Percentiles rank a stretch among this genome's conserved stretches.
Evolutionary conservation across 2,888 invertebrate species (phyloP).

Genomic region (Chalcis sispes): DNA sequence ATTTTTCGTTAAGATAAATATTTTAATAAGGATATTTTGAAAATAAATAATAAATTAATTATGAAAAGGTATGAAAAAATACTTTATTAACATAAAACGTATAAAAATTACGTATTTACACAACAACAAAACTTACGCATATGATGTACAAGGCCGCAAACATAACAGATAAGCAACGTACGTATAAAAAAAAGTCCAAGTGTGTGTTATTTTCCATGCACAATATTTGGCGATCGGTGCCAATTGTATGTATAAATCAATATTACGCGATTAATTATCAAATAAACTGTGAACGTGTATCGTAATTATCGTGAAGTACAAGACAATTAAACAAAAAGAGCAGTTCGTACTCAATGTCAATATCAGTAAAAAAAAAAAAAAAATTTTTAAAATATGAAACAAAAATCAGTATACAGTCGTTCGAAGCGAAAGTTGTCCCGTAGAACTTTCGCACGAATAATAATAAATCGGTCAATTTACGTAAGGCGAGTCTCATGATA

Average conservation of each 20-base stretch:
- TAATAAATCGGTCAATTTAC: neutral
- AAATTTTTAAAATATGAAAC: neutral
- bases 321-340: neutral
- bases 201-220: neutral
- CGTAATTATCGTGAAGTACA: neutral
- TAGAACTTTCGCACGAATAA: neutral
- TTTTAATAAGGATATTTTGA: no score
- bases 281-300: neutral
- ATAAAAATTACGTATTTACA: slow-evolving; percentile 60
- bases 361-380: neutral
- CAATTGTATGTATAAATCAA: no score
- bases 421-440: neutral
- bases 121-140: slow-evolving; percentile 37
- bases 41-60: neutral
- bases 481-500: slow-evolving; percentile 17
- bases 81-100: slow-evolving; percentile 53
- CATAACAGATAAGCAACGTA: slow-evolving; percentile 49
- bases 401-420: neutral
- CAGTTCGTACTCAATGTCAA: neutral
- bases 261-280: no score
- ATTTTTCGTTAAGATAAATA: no score
- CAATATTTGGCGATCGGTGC: slow-evolving; percentile 17
- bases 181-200: slow-evolving; percentile 34
- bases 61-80: slow-evolving; percentile 45
- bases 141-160: slow-evolving; percentile 59